Percentiles rank a stretch among this genome's conserved stretches.
These are phyloP conservation scores for Chrysotoxum bicinctum DNA, from an alignment of 2,888 invertebrate genomes.

Conservation along the genomic window DNA sequence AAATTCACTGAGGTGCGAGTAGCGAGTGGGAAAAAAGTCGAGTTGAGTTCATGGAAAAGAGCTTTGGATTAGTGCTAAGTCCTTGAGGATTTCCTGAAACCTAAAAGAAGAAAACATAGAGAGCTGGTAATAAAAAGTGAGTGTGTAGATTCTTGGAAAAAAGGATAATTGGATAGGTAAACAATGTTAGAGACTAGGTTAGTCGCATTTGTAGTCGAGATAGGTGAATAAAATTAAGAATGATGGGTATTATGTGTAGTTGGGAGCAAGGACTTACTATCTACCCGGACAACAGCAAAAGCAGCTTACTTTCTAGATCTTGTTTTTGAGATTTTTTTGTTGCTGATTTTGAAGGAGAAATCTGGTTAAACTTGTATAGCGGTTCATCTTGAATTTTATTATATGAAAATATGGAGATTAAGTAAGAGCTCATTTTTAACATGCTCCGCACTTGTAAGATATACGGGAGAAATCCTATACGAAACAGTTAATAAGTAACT, in stretches of 20 bases:
- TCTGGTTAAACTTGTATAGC: background rate
- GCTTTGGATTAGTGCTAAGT: slow-evolving; percentile 63
- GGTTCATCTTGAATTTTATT: background rate
- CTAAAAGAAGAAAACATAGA: slow-evolving; percentile 4
- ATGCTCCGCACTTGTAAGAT: background rate
- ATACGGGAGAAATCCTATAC: too few relatives aligned
- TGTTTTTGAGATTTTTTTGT: background rate
- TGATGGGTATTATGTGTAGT: slow-evolving; percentile 26
- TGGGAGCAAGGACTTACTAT: background rate
- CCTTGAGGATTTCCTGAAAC: slow-evolving; percentile 50
- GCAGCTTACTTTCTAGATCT: background rate
- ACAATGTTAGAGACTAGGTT: slow-evolving; percentile 47
- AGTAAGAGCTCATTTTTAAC: background rate
- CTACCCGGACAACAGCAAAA: background rate
- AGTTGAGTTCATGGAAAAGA: slow-evolving; percentile 47
- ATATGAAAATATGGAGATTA: background rate
- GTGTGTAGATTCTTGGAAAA: slow-evolving; percentile 46
- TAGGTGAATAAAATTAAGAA: slow-evolving; percentile 31
- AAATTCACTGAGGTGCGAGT: slow-evolving; percentile 53
- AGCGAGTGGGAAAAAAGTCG: slow-evolving; percentile 19
- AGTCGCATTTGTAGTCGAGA: slow-evolving; percentile 21
- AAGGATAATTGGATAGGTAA: slow-evolving; percentile 62
- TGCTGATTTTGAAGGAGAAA: background rate
- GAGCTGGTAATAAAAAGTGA: slow-evolving; percentile 62
- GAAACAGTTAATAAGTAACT: too few relatives aligned